A percentile compares a stretch with the other conserved stretches of the same genome.
phyloP scores from a whole-genome alignment of 1,140 invertebrate genomes.

The honey bee (Apis mellifera) region Amel_HAv3.1 CM009934.2:3904501-3905000 shows the following conservation, averaged over 20 bases:
- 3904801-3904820: constrained; percentile 35
- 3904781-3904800: constrained; percentile 57
- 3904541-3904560: no score
- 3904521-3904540: background rate
- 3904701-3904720: constrained; percentile 8
- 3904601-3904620: background rate
- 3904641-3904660: constrained; percentile 13
- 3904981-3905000: background rate
- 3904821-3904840: background rate
- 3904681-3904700: constrained; percentile 29
- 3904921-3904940: constrained; percentile 58
- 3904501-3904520: background rate
- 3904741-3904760: constrained; percentile 39
- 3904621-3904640: background rate
- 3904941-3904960: constrained; percentile 44
- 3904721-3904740: constrained; percentile 45
- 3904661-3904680: constrained; percentile 5
- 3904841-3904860: background rate
- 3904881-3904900: background rate
- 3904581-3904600: no score
- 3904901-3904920: background rate
- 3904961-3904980: background rate
- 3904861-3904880: background rate
- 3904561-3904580: no score
- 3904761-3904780: constrained; percentile 50